Base-by-base conservation (phyloP, 2,113 vertebrate genomes). In the Alosa alosa region DNA sequence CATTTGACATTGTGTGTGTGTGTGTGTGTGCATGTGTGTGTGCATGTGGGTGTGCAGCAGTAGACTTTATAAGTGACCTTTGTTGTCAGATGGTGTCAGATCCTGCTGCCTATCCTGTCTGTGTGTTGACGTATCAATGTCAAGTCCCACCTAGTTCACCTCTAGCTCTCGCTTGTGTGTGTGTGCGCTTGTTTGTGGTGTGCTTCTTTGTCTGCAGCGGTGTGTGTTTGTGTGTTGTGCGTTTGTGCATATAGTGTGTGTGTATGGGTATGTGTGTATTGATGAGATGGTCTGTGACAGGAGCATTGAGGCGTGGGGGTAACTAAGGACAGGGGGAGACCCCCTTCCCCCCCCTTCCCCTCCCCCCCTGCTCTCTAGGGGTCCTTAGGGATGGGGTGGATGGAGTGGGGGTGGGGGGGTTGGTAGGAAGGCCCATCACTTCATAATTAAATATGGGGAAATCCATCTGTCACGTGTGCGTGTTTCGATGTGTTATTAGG, bases 381-480 rank as follows among this genome's bases (percentile, higher is more conserved):
- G 72, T 36, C 36, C 25, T 39, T 18, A 60, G 50, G 50, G 50
- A 15, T 25, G 64, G n/a, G 64, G 41, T 44, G 41, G 41, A 44
- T 44, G 41, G 41, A 44, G 2, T 44, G 41, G 41, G 41, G 13
- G 31, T 9, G 25, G 11, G 25, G 11, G 10, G 11, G 72, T 11
- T 31, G 68, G 31, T 4, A 13, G 13, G 25, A 1, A 17, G 72
- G 72, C 31, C 36, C 72, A 78, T 78, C 25, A 78, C 31, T 39
- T 78, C 72, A 78, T 39, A 39, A 78, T 78, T 78, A 17, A 78
- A 78, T 78, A 11, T 78, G 72, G 72, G 36, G 15, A 78, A 78
- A 78, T 78, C 31, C 72, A 78, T 75, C 68, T 78, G 72, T 39
- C 72, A 78, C 31, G 64, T 72, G 64, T 72, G 64, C 1, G 25